These are phyloP conservation scores for Nibea albiflora DNA, from an alignment of 2,113 vertebrate genomes.

Conservation along the genomic window DNA sequence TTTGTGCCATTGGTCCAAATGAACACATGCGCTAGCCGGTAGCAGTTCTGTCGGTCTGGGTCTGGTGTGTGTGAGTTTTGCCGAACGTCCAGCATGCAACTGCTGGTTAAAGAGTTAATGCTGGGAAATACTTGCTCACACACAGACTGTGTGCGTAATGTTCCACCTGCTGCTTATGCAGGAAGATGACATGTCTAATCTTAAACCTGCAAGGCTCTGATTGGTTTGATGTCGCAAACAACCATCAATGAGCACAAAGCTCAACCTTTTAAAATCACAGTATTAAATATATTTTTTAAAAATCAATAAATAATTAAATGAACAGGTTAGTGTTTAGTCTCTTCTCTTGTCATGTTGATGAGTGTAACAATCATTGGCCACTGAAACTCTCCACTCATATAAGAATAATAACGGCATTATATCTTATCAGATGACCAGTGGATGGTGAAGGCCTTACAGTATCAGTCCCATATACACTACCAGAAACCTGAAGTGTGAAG, in stretches of 20 bases:
- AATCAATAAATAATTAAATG: background rate
- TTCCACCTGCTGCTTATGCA: background rate
- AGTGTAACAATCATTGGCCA: slow-evolving; percentile 1
- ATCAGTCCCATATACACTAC: background rate
- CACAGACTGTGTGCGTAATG: too few species aligned
- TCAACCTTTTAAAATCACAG: background rate
- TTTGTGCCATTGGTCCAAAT: too few species aligned
- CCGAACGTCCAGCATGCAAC: too few species aligned
- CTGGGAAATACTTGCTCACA: too few species aligned
- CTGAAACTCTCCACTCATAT: background rate
- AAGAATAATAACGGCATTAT: too few species aligned
- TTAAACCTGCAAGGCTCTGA: background rate
- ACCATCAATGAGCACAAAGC: background rate
- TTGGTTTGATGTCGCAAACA: background rate
- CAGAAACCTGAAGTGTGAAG: background rate
- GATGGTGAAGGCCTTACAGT: background rate
- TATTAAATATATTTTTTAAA: too few species aligned
- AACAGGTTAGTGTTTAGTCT: background rate
- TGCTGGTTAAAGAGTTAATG: too few species aligned
- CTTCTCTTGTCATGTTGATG: background rate
- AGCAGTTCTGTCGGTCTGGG: too few species aligned
- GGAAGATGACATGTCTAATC: background rate
- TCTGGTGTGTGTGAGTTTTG: too few species aligned
- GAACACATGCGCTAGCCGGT: too few species aligned
- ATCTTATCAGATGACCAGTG: background rate